phyloP scores from a whole-genome alignment of 2,888 invertebrate species.

The Thelaira solivaga region DNA sequence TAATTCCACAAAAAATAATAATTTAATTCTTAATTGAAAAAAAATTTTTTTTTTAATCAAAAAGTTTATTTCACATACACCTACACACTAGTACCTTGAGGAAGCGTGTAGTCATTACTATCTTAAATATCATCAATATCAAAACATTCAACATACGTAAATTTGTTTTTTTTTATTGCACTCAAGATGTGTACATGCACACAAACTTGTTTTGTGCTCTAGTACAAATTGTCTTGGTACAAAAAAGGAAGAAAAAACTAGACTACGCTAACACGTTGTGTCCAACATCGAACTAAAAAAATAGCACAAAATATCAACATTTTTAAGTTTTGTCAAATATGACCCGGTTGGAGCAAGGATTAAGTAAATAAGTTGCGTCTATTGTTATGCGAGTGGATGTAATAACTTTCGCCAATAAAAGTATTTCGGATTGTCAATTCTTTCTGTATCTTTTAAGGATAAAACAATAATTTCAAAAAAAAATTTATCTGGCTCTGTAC shows the following conservation, averaged over 20 bases:
- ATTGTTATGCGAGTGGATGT: not conserved
- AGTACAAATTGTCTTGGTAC: conserved; percentile 28
- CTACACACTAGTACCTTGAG: too few species aligned
- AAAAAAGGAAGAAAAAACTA: conserved; percentile 11
- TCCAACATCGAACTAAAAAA: conserved; percentile 6
- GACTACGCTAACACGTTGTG: conserved; percentile 34
- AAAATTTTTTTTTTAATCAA: too few species aligned
- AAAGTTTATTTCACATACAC: too few species aligned
- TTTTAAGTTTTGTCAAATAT: not conserved
- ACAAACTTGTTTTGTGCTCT: conserved; percentile 10
- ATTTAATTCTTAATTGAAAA: too few species aligned
- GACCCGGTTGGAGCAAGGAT: conserved; percentile 7
- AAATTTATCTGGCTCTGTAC: too few species aligned
- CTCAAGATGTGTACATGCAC: conserved; percentile 2
- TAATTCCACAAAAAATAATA: too few species aligned
- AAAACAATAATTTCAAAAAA: too few species aligned
- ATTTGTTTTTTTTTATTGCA: conserved; percentile 1
- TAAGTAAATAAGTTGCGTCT: not conserved
- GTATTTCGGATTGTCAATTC: too few species aligned
- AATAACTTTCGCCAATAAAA: too few species aligned
- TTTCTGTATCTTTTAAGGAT: too few species aligned
- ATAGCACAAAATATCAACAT: conserved; percentile 8
- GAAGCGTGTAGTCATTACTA: not conserved
- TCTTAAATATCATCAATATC: conserved; percentile 3
- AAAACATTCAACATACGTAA: not conserved